These are phyloP conservation scores for Limanda limanda DNA, from an alignment of 2,113 vertebrate species.

Conservation along the genomic window DNA sequence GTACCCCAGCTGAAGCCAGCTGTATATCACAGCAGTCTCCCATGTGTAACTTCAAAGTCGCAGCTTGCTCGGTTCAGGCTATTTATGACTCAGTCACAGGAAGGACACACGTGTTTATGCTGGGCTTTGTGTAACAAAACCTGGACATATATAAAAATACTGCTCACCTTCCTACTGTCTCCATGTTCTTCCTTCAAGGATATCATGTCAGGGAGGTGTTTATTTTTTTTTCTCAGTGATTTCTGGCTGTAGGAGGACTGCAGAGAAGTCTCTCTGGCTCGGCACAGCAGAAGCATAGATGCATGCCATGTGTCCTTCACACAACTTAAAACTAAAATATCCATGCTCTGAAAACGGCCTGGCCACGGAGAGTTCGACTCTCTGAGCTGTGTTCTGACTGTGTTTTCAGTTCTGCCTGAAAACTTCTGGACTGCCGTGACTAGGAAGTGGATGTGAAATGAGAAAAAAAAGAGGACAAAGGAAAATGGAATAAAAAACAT, in stretches of 20 bases:
- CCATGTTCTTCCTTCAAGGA: constrained; percentile 46
- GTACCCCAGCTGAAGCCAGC: constrained; percentile 68
- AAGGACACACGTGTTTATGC: constrained; percentile 73
- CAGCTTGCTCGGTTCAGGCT: constrained; percentile 68
- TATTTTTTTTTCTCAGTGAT: constrained; percentile 13
- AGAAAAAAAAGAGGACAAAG: constrained; percentile 27
- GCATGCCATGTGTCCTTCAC: constrained; percentile 54
- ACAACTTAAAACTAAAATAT: constrained; percentile 30
- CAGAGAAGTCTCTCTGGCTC: constrained; percentile 19
- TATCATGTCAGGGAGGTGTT: constrained; percentile 41
- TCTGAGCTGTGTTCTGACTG: constrained; percentile 16
- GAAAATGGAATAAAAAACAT: constrained; percentile 22
- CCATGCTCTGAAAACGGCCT: constrained; percentile 42
- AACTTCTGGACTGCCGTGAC: constrained; percentile 31
- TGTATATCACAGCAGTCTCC: constrained; percentile 76
- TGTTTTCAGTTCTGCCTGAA: constrained; percentile 23
- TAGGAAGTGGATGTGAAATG: constrained; percentile 18
- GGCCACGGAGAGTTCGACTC: constrained; percentile 36
- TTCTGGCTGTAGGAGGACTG: constrained; percentile 13
- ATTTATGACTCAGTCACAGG: constrained; percentile 78
- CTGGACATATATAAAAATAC: constrained; percentile 61
- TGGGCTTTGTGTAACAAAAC: constrained; percentile 66
- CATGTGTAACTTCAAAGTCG: constrained; percentile 78
- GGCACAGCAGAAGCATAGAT: constrained; percentile 20
- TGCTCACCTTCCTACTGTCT: constrained; percentile 48